These are phyloP conservation scores for Suricata suricatta DNA, from an alignment of 2,113 vertebrate species.

Conservation along the genomic window DNA sequence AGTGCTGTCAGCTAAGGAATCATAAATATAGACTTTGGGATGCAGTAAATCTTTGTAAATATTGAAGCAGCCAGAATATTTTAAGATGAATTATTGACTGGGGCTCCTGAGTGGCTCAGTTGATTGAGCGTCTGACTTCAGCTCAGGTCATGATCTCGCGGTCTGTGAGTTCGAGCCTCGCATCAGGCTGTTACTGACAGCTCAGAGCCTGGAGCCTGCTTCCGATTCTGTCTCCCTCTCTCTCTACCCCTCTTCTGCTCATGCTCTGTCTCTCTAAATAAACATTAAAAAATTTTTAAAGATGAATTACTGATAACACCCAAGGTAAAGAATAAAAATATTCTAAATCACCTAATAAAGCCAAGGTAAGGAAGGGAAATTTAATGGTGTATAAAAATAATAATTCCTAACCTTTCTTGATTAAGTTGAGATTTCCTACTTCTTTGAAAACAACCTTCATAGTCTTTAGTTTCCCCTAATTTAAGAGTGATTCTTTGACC, in stretches of 20 bases:
- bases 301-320: not conserved
- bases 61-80: constrained; percentile 20
- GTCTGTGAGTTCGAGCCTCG: too few relatives aligned
- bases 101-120: too few relatives aligned
- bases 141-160: too few relatives aligned
- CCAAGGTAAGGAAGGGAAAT: not conserved
- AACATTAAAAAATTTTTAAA: too few relatives aligned
- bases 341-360: not conserved
- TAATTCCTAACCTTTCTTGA: not conserved
- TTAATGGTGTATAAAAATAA: not conserved
- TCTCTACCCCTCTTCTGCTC: too few relatives aligned
- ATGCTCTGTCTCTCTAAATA: too few relatives aligned
- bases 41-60: not conserved
- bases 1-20: not conserved
- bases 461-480: not conserved
- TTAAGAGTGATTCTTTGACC: not conserved
- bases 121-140: too few relatives aligned
- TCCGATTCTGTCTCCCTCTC: too few relatives aligned
- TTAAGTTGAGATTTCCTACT: not conserved
- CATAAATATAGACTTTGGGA: not conserved
- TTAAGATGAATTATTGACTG: not conserved
- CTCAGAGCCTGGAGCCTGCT: too few relatives aligned
- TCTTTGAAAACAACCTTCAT: not conserved
- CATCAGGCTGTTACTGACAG: too few relatives aligned
- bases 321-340: not conserved